phyloP scores from a whole-genome alignment of 2,113 vertebrate species.

The Boleophthalmus pectinirostris region DNA sequence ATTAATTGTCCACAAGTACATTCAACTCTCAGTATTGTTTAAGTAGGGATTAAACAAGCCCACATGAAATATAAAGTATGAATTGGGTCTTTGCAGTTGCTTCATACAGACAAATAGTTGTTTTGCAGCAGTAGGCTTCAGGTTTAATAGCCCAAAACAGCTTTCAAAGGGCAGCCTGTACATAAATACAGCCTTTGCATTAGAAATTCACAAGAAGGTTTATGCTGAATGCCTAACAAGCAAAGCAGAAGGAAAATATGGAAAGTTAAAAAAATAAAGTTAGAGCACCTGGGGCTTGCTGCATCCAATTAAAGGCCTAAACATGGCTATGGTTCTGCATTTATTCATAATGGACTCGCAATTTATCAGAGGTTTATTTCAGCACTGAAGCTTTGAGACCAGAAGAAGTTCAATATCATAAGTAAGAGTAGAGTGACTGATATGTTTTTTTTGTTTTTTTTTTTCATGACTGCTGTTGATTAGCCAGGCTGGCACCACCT shows the following conservation, averaged over 20 bases:
- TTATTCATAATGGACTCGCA: constrained; percentile 46
- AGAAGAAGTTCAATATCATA: neutral
- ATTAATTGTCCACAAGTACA: too few relatives aligned
- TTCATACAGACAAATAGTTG: constrained; percentile 1
- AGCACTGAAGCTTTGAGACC: neutral
- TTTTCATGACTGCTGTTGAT: too few relatives aligned
- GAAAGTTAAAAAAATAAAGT: constrained; percentile 32
- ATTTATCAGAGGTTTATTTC: constrained; percentile 1
- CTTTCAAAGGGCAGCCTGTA: constrained; percentile 28
- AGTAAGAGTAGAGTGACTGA: too few relatives aligned
- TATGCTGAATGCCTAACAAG: constrained; percentile 27
- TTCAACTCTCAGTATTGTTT: too few relatives aligned
- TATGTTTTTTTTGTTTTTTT: too few relatives aligned
- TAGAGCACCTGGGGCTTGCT: constrained; percentile 34
- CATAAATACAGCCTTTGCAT: constrained; percentile 12
- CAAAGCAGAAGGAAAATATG: constrained; percentile 6
- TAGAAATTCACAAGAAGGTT: constrained; percentile 6
- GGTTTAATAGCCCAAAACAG: neutral
- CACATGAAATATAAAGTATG: neutral
- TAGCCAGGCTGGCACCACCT: too few relatives aligned
- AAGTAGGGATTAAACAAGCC: neutral
- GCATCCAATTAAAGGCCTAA: constrained; percentile 43
- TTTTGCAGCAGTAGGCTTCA: neutral
- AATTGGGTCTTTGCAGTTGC: neutral
- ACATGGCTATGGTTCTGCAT: constrained; percentile 25